A percentile compares a stretch with the other conserved stretches of the same genome.
Conservation (phyloP, 1,140 invertebrate species). For the Drosophila biarmipes region DNA sequence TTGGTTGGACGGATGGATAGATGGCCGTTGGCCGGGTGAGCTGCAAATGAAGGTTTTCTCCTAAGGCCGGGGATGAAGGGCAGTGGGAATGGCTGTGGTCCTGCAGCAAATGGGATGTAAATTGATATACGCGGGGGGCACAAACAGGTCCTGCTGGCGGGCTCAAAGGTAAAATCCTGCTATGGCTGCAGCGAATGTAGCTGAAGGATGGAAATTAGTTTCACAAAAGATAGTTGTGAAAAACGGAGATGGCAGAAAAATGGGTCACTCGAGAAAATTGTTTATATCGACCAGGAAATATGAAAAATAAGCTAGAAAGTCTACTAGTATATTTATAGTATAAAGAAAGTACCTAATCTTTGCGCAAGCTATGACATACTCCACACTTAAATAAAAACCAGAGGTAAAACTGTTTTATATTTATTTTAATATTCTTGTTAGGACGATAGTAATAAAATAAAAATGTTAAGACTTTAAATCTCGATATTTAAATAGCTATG, state of each 20-base stretch:
- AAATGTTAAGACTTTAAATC: too few relatives aligned
- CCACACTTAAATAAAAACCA: too few relatives aligned
- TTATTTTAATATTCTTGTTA: too few relatives aligned
- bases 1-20: slow-evolving; percentile 7
- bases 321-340: too few relatives aligned
- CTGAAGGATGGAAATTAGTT: slow-evolving; percentile 14
- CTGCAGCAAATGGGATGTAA: slow-evolving; percentile 59
- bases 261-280: neutral
- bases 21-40: neutral
- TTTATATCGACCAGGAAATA: neutral
- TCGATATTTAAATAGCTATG: too few relatives aligned
- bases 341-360: too few relatives aligned
- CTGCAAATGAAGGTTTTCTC: slow-evolving; percentile 26
- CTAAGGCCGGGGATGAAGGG: neutral
- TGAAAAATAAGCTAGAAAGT: neutral
- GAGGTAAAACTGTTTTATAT: too few relatives aligned
- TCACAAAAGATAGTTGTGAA: neutral
- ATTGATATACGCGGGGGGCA: slow-evolving; percentile 36
- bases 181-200: slow-evolving; percentile 9
- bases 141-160: slow-evolving; percentile 9
- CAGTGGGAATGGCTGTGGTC: neutral
- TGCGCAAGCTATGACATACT: too few relatives aligned
- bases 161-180: slow-evolving; percentile 31
- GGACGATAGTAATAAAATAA: too few relatives aligned
- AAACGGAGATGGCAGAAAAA: neutral